Evolutionary conservation across 2,888 invertebrate species (phyloP).

Genomic region (Ophioninae sp.): DNA sequence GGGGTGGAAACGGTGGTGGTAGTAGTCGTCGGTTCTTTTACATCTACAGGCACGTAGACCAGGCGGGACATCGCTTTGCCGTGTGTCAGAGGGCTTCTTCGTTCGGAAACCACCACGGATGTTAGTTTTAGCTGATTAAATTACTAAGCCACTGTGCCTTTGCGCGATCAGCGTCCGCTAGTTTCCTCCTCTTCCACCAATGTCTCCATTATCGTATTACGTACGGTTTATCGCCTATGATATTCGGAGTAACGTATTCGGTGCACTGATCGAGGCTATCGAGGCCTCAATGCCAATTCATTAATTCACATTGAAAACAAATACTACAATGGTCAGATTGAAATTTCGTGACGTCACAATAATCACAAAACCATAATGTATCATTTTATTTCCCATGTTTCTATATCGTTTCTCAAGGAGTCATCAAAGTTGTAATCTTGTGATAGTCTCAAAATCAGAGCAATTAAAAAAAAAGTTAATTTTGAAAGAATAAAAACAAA

Average conservation of each 20-base stretch:
- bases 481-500: too few species aligned
- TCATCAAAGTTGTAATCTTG: not conserved
- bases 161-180: conserved; percentile 76
- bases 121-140: conserved; percentile 81
- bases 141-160: conserved; percentile 79
- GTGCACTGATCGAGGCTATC: conserved; percentile 20
- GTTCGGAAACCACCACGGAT: conserved; percentile 72
- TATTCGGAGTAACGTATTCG: conserved; percentile 34
- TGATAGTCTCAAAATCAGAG: too few species aligned
- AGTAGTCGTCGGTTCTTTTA: conserved; percentile 71
- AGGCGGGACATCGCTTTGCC: conserved; percentile 54
- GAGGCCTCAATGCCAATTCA: not conserved
- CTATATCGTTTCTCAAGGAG: not conserved
- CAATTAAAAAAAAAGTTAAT: too few species aligned
- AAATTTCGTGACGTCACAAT: not conserved
- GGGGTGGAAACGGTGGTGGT: conserved; percentile 65
- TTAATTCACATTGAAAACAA: not conserved
- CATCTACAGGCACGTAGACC: conserved; percentile 12
- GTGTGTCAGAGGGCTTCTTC: conserved; percentile 65
- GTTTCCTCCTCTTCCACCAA: conserved; percentile 65
- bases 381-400: not conserved
- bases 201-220: conserved; percentile 48
- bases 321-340: not conserved
- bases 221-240: conserved; percentile 47
- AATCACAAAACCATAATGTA: not conserved